These are phyloP conservation scores for Origma solitaria DNA, from an alignment of 2,113 vertebrate genomes.

Conservation along the genomic window DNA sequence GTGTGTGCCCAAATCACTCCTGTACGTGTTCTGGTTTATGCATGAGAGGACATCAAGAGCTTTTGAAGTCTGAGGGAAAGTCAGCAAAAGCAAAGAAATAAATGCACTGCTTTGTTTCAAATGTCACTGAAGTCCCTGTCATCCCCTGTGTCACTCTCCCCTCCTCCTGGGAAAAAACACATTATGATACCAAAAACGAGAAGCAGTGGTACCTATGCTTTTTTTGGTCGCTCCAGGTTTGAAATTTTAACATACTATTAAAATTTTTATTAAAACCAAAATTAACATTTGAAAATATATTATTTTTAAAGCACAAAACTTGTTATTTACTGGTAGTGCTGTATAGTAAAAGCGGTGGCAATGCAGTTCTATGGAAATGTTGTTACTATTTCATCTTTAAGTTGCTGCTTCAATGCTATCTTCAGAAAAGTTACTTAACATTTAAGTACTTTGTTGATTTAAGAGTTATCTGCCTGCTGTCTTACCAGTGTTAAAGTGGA, in stretches of 20 bases:
- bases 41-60: not conserved
- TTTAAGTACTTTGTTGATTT: not conserved
- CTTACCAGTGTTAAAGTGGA: not conserved
- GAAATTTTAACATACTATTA: not conserved
- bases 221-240: not conserved
- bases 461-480: not conserved
- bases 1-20: not conserved
- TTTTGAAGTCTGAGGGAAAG: not conserved
- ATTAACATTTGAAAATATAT: not conserved
- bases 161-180: not conserved
- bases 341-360: not conserved
- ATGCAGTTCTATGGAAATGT: not conserved
- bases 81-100: not conserved
- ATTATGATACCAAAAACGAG: fast-evolving
- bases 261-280: not conserved
- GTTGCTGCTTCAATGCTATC: not conserved
- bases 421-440: not conserved
- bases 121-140: not conserved
- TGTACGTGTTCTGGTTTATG: not conserved
- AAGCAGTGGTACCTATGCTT: not conserved
- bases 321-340: not conserved
- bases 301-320: not conserved
- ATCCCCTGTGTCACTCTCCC: not conserved
- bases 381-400: not conserved
- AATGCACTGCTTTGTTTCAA: not conserved